Percentiles rank a stretch among this genome's conserved stretches.
Evolutionary conservation across 2,888 invertebrate species (phyloP).

Genomic region (Tuta absoluta): DNA sequence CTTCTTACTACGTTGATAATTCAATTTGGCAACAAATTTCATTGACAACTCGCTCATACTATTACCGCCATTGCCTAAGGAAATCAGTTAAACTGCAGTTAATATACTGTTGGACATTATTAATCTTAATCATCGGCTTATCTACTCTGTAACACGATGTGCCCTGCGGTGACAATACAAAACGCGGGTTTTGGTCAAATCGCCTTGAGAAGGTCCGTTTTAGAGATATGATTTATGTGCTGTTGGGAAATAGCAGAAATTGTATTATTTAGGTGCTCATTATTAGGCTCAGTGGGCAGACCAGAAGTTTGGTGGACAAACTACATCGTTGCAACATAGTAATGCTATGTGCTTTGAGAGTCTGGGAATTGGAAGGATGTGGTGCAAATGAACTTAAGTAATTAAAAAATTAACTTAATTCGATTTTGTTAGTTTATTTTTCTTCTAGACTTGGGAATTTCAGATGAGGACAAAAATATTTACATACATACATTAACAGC

Average conservation of each 20-base stretch:
- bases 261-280: conserved; percentile 15
- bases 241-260: conserved; percentile 11
- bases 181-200: conserved; percentile 6
- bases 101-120: conserved; percentile 32
- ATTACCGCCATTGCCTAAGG: conserved; percentile 20
- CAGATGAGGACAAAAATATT: no score
- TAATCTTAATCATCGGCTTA: conserved; percentile 42
- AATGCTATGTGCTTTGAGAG: no score
- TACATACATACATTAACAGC: no score
- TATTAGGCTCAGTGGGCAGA: conserved; percentile 10
- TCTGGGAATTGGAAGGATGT: no score
- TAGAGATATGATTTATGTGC: conserved; percentile 18
- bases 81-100: conserved; percentile 21
- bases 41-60: conserved; percentile 14
- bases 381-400: no score
- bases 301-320: conserved; percentile 16
- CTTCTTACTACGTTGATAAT: neutral
- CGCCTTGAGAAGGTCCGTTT: conserved; percentile 21
- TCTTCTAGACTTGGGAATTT: no score
- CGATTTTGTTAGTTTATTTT: no score
- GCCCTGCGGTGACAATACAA: conserved; percentile 37
- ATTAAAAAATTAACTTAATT: no score
- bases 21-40: neutral
- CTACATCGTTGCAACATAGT: conserved; percentile 1
- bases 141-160: conserved; percentile 37